Evolutionary conservation across 2,888 invertebrate species (phyloP), one percentile per base, ranked within the genome.

Genomic region (Odontomyia ornata): DNA sequence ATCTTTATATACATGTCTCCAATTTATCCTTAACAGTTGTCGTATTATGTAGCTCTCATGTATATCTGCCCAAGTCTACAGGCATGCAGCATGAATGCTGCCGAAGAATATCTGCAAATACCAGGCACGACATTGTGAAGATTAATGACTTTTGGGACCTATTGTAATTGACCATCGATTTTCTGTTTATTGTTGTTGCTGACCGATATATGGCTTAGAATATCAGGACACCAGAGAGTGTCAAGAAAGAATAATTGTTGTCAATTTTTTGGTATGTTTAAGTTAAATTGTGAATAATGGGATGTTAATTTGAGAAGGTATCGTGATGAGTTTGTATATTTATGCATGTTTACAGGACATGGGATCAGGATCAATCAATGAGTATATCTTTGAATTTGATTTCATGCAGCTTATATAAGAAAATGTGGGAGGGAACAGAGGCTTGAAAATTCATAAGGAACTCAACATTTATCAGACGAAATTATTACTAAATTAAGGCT

Each of bases 161-260:
- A 76, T 78, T 78, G 78, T 78, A 78, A 78, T 78, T 78, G 78
- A 76, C 73, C 73, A 78, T 78, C 78, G 78, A 78, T 78, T 78
- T 77, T 72, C 28, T 72, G 75, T 79, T 77, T 75, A 57, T 75
- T 71, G 71, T 75, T 75, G 57, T 77, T 52, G 47, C 52, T 56
- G 71, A 62, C 67, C 76, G 56, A 64, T 52, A 71, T 71, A 71
- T 67, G 62, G 9, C 36, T 36, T 36, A 36, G 36, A 9, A 36
- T 9, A 36, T 36, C 36, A 36, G 36, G 9, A 36, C 9, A 36
- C 36, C 5, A 36, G 9, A n/a, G 9, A 5, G 36, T 36, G 36
- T 3, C 36, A 36, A 36, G 36, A 36, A 36, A 36, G 36, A 36
- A 36, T 36, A 36, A 36, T 36, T 36, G 36, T 36, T 36, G 36